Conservation (phyloP, 2,797 vertebrate genomes). For the Danio kyathit region DNA sequence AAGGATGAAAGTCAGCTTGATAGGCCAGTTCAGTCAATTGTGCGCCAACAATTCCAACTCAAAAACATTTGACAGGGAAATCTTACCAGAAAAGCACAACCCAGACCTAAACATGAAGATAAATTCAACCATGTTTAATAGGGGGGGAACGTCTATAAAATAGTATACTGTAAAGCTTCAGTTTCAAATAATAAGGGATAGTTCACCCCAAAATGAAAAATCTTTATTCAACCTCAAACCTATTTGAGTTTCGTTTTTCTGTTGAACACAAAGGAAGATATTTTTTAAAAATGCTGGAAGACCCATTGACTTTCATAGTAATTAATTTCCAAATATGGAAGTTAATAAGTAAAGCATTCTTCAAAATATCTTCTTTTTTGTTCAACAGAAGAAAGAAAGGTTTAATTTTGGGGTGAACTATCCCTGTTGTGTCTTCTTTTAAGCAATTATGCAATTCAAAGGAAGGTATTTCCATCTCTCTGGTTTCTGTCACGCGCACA, state of each 20-base stretch:
- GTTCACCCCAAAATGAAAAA: no score
- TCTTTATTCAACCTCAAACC: no score
- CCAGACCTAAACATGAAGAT: neutral
- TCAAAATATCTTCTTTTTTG: no score
- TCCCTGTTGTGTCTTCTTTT: neutral
- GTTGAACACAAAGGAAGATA: neutral
- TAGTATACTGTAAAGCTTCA: neutral
- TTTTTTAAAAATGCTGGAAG: no score
- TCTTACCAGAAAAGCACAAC: neutral
- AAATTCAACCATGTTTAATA: neutral
- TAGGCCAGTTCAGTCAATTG: neutral
- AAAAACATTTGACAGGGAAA: no score
- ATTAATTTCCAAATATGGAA: no score
- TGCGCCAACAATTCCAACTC: neutral
- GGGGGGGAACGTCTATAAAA: neutral
- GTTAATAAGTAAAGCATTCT: no score
- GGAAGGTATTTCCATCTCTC: neutral
- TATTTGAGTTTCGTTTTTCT: no score
- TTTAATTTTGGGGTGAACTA: no score
- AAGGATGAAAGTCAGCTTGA: neutral
- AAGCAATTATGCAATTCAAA: neutral
- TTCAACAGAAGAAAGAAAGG: no score
- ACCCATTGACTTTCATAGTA: no score
- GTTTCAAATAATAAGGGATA: neutral
- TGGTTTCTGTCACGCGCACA: conserved; percentile 1